Evolutionary conservation across 2,888 invertebrate species (phyloP).

Genomic region (Epirrita christyi): DNA sequence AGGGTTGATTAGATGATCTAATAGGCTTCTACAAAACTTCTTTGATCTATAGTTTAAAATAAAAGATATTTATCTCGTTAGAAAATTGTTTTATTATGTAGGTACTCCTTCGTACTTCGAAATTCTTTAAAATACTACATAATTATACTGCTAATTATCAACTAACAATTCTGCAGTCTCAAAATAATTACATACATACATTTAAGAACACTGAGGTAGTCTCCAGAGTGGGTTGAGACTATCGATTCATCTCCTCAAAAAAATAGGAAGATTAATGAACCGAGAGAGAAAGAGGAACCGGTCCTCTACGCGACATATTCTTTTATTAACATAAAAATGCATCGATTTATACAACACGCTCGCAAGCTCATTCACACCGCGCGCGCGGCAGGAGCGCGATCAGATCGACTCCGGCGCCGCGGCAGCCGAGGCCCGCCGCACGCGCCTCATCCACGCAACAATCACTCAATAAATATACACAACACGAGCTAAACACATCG

Average conservation of each 20-base stretch:
- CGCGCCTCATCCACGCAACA: slow-evolving; percentile 48
- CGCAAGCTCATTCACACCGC: slow-evolving; percentile 41
- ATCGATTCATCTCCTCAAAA: slow-evolving; percentile 47
- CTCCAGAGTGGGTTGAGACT: slow-evolving; percentile 65
- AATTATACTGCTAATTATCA: slow-evolving; percentile 79
- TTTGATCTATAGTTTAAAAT: slow-evolving; percentile 34
- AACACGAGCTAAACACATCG: slow-evolving; percentile 68
- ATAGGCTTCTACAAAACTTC: background rate
- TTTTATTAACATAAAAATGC: slow-evolving; percentile 76
- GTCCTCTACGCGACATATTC: slow-evolving; percentile 57
- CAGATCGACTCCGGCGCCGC: slow-evolving; percentile 49
- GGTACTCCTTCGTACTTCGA: slow-evolving; percentile 74
- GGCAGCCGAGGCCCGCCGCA: slow-evolving; percentile 50
- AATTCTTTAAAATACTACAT: slow-evolving; percentile 76
- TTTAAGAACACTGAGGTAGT: slow-evolving; percentile 74
- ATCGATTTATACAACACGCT: slow-evolving; percentile 66
- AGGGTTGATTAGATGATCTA: slow-evolving; percentile 57
- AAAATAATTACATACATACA: slow-evolving; percentile 79
- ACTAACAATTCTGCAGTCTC: slow-evolving; percentile 84
- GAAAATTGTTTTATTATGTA: slow-evolving; percentile 76
- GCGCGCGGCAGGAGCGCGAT: slow-evolving; percentile 54
- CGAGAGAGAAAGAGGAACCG: slow-evolving; percentile 50
- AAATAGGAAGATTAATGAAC: slow-evolving; percentile 48
- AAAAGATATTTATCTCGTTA: slow-evolving; percentile 60
- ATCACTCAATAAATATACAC: slow-evolving; percentile 77